Evolutionary conservation across 2,888 invertebrate genomes (phyloP).

Genomic region (Ashinkailepas kermadecensis): DNA sequence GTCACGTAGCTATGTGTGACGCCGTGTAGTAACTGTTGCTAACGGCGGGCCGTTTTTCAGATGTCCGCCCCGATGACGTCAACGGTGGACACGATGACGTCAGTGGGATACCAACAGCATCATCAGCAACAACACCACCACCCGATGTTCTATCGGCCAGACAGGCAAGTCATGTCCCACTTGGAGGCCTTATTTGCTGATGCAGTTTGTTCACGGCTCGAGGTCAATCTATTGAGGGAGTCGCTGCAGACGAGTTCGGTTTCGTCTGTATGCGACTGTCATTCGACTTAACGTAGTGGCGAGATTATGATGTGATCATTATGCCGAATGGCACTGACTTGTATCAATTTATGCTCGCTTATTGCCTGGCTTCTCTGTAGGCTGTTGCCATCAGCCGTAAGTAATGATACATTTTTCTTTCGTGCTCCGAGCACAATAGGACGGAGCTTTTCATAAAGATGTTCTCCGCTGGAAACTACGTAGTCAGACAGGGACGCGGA

Average conservation of each 20-base stretch:
- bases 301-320: not conserved
- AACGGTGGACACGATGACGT: conserved; percentile 51
- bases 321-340: not conserved
- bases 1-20: no score
- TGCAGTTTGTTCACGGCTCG: not conserved
- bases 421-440: not conserved
- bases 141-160: conserved; percentile 42
- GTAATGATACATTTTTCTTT: conserved; percentile 1
- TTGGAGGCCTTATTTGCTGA: not conserved
- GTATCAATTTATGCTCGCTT: not conserved
- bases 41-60: conserved; percentile 43
- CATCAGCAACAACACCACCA: conserved; percentile 49
- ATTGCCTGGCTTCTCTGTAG: not conserved
- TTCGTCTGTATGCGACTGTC: not conserved
- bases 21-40: conserved; percentile 41
- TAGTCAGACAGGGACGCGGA: not conserved
- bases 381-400: not conserved
- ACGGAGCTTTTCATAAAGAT: not conserved
- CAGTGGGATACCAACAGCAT: conserved; percentile 58
- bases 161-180: conserved; percentile 36
- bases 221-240: not conserved
- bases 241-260: not conserved
- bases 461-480: not conserved
- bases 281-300: not conserved
- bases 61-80: conserved; percentile 35